phyloP scores from a whole-genome alignment of 2,888 invertebrate species.

The Ophion obscuratus region DNA sequence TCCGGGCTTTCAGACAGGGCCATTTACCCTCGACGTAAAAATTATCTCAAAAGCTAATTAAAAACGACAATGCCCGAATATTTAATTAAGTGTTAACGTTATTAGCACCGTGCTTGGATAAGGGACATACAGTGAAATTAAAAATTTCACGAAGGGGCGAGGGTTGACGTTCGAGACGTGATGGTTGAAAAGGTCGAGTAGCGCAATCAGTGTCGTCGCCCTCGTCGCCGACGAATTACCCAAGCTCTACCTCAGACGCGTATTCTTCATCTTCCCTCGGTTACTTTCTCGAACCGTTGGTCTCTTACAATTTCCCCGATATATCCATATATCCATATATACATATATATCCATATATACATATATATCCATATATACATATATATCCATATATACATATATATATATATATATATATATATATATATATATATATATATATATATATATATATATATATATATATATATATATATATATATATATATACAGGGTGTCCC shows the following conservation, averaged over 20 bases:
- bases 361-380: too few species aligned
- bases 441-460: too few species aligned
- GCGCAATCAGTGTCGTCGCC: slow-evolving; percentile 27
- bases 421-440: too few species aligned
- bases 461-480: too few species aligned
- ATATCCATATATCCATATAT: not conserved
- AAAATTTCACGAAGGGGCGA: slow-evolving; percentile 31
- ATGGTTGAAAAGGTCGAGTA: slow-evolving; percentile 34
- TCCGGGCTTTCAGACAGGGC: not conserved
- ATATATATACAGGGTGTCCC: too few species aligned
- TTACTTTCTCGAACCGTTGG: slow-evolving; percentile 12
- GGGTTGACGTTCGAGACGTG: slow-evolving; percentile 14
- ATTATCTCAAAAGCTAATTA: slow-evolving; percentile 32
- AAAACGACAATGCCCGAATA: slow-evolving; percentile 19
- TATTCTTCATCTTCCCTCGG: slow-evolving; percentile 5
- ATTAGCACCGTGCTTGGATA: not conserved
- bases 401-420: too few species aligned
- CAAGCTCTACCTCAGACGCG: slow-evolving; percentile 6
- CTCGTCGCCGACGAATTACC: slow-evolving; percentile 28
- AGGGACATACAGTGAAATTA: slow-evolving; percentile 2
- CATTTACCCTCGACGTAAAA: slow-evolving; percentile 14
- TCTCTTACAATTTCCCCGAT: not conserved
- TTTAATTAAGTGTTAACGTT: slow-evolving; percentile 25
- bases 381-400: too few species aligned
- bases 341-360: too few species aligned